These are phyloP conservation scores for Pristionchus mayeri DNA, from an alignment of 2,888 invertebrate genomes.

Conservation along the genomic window DNA sequence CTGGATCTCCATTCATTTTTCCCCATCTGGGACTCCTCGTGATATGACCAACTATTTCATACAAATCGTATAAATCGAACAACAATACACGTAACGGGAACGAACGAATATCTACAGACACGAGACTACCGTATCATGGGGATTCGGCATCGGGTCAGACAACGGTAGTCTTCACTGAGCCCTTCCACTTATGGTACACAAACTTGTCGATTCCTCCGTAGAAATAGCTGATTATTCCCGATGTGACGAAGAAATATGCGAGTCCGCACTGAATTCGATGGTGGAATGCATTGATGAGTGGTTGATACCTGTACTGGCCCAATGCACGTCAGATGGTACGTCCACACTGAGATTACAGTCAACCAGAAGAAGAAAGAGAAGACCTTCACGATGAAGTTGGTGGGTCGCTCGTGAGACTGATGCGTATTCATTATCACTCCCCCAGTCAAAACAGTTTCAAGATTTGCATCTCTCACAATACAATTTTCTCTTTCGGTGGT, in stretches of 20 bases:
- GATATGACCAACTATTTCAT: not conserved
- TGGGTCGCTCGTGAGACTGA: constrained; percentile 60
- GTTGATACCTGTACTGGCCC: constrained; percentile 63
- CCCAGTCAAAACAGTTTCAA: not conserved
- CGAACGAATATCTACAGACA: constrained; percentile 15
- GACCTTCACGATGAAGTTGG: constrained; percentile 61
- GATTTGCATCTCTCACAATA: not conserved
- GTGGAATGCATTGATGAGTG: not conserved
- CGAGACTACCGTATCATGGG: not conserved
- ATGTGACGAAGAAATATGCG: constrained; percentile 66
- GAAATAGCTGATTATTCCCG: constrained; percentile 61
- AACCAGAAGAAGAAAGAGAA: constrained; percentile 70
- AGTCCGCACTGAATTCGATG: constrained; percentile 64
- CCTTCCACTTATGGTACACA: constrained; percentile 43
- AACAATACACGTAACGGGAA: constrained; percentile 2
- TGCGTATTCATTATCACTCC: not conserved
- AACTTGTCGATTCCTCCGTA: constrained; percentile 73
- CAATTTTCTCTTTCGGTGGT: too few species aligned
- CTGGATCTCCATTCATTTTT: not conserved
- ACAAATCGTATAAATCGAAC: not conserved
- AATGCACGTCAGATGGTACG: constrained; percentile 71
- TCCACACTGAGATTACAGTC: constrained; percentile 64
- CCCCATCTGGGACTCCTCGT: constrained; percentile 9
- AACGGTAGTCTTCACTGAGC: constrained; percentile 7
- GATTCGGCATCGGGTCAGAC: not conserved